Evolutionary conservation across 2,113 vertebrate species (phyloP).

Genomic region (Epinephelus lanceolatus): DNA sequence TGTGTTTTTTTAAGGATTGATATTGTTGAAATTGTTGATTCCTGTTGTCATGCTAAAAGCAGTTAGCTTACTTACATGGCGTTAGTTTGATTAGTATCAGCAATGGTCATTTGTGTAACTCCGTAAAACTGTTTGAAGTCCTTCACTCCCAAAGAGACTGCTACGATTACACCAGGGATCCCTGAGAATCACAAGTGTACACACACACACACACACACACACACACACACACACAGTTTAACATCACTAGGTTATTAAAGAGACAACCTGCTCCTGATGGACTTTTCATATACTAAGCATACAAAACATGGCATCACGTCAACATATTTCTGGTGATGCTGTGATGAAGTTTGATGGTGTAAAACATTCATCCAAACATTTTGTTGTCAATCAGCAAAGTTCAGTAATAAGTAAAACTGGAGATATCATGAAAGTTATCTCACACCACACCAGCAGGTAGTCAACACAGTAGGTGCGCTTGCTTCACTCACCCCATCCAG

Average conservation of each 20-base stretch:
- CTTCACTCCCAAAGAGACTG: constrained; percentile 43
- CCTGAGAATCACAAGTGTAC: constrained; percentile 53
- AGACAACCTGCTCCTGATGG: too few relatives aligned
- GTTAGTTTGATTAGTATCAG: constrained; percentile 44
- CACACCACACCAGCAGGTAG: background rate
- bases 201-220: background rate
- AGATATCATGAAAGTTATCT: background rate
- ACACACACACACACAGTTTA: background rate
- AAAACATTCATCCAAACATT: too few relatives aligned
- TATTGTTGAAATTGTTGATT: background rate
- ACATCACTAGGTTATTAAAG: background rate
- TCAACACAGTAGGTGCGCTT: background rate
- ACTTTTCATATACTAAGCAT: background rate
- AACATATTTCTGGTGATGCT: background rate
- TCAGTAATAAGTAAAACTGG: background rate
- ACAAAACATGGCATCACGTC: background rate
- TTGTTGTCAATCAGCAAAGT: too few relatives aligned
- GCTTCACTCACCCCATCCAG: constrained; percentile 81
- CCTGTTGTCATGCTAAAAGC: background rate
- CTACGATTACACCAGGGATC: constrained; percentile 73
- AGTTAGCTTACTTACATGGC: constrained; percentile 63
- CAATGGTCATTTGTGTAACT: constrained; percentile 3
- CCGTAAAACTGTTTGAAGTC: constrained; percentile 70
- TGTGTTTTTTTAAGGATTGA: background rate
- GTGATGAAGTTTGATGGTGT: background rate